phyloP scores from a whole-genome alignment of 2,797 vertebrate species.

The Typhlichthys subterraneus region DNA sequence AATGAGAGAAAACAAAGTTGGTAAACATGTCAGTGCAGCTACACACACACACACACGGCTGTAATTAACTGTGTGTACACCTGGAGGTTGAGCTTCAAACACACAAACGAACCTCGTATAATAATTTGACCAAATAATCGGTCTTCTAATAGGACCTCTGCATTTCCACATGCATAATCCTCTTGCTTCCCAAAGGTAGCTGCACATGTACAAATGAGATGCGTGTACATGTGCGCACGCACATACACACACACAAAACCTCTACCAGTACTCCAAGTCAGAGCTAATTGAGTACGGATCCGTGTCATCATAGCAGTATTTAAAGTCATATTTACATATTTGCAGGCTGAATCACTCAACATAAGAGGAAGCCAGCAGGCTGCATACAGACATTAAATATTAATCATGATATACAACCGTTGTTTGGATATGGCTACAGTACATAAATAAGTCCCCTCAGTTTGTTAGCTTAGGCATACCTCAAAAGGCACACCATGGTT shows the following conservation, averaged over 20 bases:
- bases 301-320: background rate
- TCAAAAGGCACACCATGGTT: rapidly evolving
- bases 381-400: background rate
- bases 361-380: background rate
- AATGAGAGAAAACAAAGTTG: constrained; percentile 12
- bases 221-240: background rate
- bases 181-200: background rate
- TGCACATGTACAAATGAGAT: background rate
- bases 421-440: background rate
- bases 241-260: constrained; percentile 1
- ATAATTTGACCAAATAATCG: no score
- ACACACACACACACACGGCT: no score
- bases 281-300: constrained; percentile 1
- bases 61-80: no score
- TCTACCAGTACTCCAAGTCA: constrained; percentile 4
- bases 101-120: background rate
- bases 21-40: constrained; percentile 22
- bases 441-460: no score
- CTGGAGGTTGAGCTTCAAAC: no score
- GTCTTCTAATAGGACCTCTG: no score
- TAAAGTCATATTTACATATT: constrained; percentile 21
- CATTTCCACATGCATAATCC: background rate
- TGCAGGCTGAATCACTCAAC: constrained; percentile 1
- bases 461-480: background rate
- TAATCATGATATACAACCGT: background rate